phyloP scores from a whole-genome alignment of 2,888 invertebrate genomes.

The Cheilosia impressa region DNA sequence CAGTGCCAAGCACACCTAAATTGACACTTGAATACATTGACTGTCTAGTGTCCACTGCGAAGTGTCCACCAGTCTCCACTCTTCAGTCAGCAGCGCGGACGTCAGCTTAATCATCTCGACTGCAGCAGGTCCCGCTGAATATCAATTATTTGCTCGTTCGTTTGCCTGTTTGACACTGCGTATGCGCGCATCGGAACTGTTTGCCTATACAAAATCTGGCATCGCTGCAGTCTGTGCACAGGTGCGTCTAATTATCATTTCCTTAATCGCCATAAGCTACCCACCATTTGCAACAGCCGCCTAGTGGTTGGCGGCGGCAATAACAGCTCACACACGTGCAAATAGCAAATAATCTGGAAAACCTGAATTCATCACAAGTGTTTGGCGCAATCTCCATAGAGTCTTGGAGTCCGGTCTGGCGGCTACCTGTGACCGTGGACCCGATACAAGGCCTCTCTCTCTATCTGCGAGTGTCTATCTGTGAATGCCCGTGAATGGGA shows the following conservation, averaged over 20 bases:
- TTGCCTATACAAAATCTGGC: conserved; percentile 33
- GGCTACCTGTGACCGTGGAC: conserved; percentile 74
- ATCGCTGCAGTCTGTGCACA: conserved; percentile 48
- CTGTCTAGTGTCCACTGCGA: conserved; percentile 40
- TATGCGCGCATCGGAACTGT: conserved; percentile 65
- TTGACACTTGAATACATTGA: conserved; percentile 72
- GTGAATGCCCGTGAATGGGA: conserved; percentile 62
- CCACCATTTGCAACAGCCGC: conserved; percentile 26
- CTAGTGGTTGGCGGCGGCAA: conserved; percentile 32
- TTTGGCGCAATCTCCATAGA: conserved; percentile 72
- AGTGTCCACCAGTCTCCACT: conserved; percentile 6
- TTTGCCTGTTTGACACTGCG: conserved; percentile 70
- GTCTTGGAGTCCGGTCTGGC: conserved; percentile 65
- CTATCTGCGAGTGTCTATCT: conserved; percentile 16
- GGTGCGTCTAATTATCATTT: conserved; percentile 75
- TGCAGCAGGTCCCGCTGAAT: conserved; percentile 56
- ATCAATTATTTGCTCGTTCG: conserved; percentile 70
- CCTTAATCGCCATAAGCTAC: conserved; percentile 75
- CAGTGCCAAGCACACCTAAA: conserved; percentile 65
- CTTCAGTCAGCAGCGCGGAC: conserved; percentile 24
- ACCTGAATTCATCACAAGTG: conserved; percentile 72
- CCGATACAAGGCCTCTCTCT: conserved; percentile 72
- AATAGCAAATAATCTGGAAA: conserved; percentile 75
- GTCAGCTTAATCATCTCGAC: conserved; percentile 65
- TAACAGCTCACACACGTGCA: conserved; percentile 69